phyloP scores from a whole-genome alignment of 2,888 invertebrate species.

The Limnephilus marmoratus region DNA sequence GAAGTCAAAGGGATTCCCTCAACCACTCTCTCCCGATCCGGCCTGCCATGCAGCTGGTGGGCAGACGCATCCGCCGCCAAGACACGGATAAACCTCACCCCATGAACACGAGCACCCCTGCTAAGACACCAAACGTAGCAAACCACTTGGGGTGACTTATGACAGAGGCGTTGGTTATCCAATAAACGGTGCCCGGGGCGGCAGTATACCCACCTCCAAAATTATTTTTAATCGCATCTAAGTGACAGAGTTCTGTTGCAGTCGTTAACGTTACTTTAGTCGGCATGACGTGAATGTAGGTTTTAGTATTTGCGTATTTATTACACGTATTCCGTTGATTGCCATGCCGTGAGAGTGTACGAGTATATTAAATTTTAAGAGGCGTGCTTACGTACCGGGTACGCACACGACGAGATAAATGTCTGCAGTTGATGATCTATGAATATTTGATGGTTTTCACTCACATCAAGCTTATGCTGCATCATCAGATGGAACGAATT shows the following conservation, averaged over 20 bases:
- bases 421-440: neutral
- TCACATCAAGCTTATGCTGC: neutral
- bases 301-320: neutral
- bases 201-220: too few relatives aligned
- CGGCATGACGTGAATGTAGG: neutral
- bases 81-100: too few relatives aligned
- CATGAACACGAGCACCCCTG: too few relatives aligned
- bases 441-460: neutral
- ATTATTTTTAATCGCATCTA: neutral
- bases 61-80: too few relatives aligned
- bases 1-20: too few relatives aligned
- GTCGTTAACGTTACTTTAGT: neutral
- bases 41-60: too few relatives aligned
- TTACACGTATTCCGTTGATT: neutral
- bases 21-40: too few relatives aligned
- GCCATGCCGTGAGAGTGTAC: neutral
- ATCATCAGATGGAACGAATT: neutral
- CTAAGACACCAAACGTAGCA: too few relatives aligned
- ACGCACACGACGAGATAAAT: neutral
- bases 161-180: too few relatives aligned
- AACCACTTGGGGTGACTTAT: too few relatives aligned
- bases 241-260: neutral
- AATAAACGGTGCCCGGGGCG: too few relatives aligned
- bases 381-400: neutral
- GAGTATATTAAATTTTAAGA: neutral